Base-by-base conservation (phyloP, 2,888 invertebrate species). In the Eremobia ochroleuca region DNA sequence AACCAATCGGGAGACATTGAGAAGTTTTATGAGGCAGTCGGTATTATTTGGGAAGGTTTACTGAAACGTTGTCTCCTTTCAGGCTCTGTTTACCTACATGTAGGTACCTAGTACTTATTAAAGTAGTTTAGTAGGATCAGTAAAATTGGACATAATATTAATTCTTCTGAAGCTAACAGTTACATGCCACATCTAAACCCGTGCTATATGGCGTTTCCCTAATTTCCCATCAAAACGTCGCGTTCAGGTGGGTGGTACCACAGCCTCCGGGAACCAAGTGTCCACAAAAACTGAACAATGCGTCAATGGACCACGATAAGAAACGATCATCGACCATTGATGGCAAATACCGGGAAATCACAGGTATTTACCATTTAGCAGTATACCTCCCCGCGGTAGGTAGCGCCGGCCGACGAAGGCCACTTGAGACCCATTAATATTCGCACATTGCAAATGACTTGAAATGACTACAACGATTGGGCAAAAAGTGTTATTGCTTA, bases 241-340 rank as follows among this genome's bases (percentile, higher is more conserved):
- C 72, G 65, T 71, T 76, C 43, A 75, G 74, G 83, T 90, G 88
- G 91, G 86, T 87, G 88, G 88, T 81, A 77, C 62, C 82, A 62
- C 77, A 70, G 84, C 85, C 88, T 89, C 90, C 85, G 79, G 85
- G 86, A 89, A 88, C 75, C 76, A 74, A 82, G 73, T 74, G 68
- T 46, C 67, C 77, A 81, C 90, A 92, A 92, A 92, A 92, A 92
- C 87, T 37, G 37, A 79, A 72, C 79, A 82, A 87, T 85, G 86
- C 81, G 79, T 46, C 70, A 72, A 64, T 77, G 76, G 75, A 49
- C 73, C 72, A 64, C 87, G 58, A 34, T 43, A 90, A 89, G 86
- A 89, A 89, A 71, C 73, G 79, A 75, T 70, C 85, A 66, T 79
- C 67, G 75, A 13, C 73, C 89, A 87, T 87, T 87, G 71, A 87